phyloP scores from a whole-genome alignment of 2,113 vertebrate species.

The Epinephelus lanceolatus region DNA sequence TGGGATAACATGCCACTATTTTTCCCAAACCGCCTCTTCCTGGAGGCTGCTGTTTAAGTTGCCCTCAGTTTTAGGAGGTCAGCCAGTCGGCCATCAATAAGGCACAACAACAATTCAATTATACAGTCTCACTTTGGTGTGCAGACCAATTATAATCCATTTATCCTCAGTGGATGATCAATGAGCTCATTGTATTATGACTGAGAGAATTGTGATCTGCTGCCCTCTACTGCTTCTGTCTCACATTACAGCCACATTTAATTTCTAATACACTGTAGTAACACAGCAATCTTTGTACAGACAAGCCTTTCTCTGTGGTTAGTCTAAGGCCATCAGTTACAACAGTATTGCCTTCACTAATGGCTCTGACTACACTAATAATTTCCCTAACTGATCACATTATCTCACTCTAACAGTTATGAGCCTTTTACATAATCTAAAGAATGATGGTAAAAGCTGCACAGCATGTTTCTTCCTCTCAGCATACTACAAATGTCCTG shows the following conservation, averaged over 20 bases:
- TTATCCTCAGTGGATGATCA: constrained; percentile 46
- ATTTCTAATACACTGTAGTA: not conserved
- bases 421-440: not conserved
- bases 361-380: not conserved
- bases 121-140: constrained; percentile 45
- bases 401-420: not conserved
- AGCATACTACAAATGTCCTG: not conserved
- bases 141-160: constrained; percentile 49
- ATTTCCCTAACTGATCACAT: constrained; percentile 3
- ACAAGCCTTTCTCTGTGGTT: not conserved
- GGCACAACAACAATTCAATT: constrained; percentile 43
- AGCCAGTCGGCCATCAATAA: constrained; percentile 55
- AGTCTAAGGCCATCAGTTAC: not conserved
- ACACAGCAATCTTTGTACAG: not conserved
- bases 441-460: not conserved
- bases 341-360: constrained; percentile 10
- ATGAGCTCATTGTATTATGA: constrained; percentile 6
- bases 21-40: constrained; percentile 54
- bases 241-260: constrained; percentile 24
- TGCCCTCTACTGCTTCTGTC: constrained; percentile 59
- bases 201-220: constrained; percentile 50
- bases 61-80: constrained; percentile 14
- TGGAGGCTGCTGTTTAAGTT: constrained; percentile 19
- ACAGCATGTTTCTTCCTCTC: not conserved
- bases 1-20: constrained; percentile 66